Evolutionary conservation across 2,888 invertebrate species (phyloP), one percentile per base, ranked within the genome.

Genomic region (Caenorhabditis japonica): DNA sequence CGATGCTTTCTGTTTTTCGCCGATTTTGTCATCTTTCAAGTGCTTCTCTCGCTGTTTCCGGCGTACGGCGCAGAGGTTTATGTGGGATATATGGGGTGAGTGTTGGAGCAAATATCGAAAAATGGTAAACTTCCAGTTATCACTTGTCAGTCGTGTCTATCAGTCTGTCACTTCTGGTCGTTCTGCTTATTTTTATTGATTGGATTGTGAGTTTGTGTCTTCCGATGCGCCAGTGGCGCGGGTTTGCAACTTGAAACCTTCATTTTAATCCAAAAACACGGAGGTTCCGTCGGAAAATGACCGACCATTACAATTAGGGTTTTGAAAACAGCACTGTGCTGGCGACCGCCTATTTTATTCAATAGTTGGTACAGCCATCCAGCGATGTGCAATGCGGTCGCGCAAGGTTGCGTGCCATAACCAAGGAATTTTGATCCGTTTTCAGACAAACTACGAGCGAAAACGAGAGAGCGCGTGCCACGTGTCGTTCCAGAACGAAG

Each of bases 401-500:
- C n/a, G n/a, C n/a, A 10, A 15, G 10, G 21, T 30, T 5, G 23
- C 15, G 7, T 3, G 1, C 27, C 3, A n/a, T 1, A 25, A 25
- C 10, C 17, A n/a, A 19, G 3, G 17, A 19, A 10, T 8, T 10
- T 5, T n/a, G 7, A 23, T 8, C 3, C 7, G 34, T 44, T 38
- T 79, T 74, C 66, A 87, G 87, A 84, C 84, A 7, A 87, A 88
- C 46, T 87, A 85, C 69, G 88, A 88, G 64, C 49, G 85, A 0
- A 91, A 97, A 53, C 93, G 94, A 0, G 95, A 96, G 89, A 95
- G 94, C 88, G 90, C 95, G 4, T 97, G 96, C 94, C 94, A 94
- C 88, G 93, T 93, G 44, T 95, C 95, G 88, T 91, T 97, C 39
- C 90, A 90, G 58, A 92, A 93, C 21, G 97, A 97, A 87, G 95